Percentiles rank a stretch among this genome's conserved stretches.
Conservation (phyloP, 2,797 vertebrate genomes). For the Bucorvus abyssinicus region DNA sequence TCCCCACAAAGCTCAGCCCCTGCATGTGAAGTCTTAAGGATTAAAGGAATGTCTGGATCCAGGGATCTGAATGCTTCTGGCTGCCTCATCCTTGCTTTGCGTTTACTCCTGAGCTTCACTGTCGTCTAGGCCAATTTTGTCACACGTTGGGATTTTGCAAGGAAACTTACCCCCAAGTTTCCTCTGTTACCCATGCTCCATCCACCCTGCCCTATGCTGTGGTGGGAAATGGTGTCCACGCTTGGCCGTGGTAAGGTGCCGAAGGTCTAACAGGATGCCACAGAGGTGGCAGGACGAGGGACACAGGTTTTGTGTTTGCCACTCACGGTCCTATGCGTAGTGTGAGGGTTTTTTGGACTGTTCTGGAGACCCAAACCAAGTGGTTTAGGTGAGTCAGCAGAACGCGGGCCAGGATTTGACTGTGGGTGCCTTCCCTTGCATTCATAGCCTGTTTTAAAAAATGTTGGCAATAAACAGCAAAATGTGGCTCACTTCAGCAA, state of each 20-base stretch:
- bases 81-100: background rate
- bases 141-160: background rate
- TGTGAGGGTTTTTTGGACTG: background rate
- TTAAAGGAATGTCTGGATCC: background rate
- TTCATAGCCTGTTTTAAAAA: background rate
- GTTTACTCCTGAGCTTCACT: background rate
- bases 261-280: accelerated
- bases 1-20: background rate
- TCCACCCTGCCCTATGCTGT: background rate
- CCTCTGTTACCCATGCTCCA: background rate
- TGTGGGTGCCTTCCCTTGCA: background rate
- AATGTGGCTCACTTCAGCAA: background rate
- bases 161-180: background rate
- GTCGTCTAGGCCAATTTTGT: accelerated
- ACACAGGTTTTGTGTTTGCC: background rate
- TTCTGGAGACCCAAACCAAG: background rate
- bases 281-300: background rate
- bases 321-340: background rate
- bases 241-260: background rate
- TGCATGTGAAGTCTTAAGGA: background rate
- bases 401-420: background rate
- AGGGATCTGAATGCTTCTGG: background rate
- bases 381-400: background rate
- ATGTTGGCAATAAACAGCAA: background rate
- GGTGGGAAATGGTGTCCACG: background rate